These are phyloP conservation scores for Watsonalla binaria DNA, from an alignment of 2,888 invertebrate genomes.

Conservation along the genomic window DNA sequence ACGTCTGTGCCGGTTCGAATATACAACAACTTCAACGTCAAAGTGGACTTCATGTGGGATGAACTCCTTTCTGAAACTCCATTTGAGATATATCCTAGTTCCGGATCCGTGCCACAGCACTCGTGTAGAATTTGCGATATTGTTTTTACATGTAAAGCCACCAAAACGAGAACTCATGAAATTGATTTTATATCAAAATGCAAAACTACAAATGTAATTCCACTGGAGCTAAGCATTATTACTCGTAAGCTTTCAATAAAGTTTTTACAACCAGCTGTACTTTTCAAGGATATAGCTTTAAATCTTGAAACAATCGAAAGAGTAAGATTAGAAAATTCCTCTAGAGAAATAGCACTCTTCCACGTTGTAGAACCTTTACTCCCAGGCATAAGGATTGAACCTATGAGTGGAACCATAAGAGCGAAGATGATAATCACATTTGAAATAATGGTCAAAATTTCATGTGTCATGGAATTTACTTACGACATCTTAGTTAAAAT, in stretches of 20 bases:
- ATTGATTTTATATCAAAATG: constrained; percentile 45
- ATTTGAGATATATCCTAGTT: constrained; percentile 54
- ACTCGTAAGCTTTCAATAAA: constrained; percentile 63
- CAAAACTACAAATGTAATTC: constrained; percentile 27
- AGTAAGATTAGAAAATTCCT: constrained; percentile 72
- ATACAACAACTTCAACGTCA: constrained; percentile 54
- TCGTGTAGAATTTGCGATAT: constrained; percentile 58
- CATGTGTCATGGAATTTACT: constrained; percentile 58
- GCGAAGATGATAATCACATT: constrained; percentile 71
- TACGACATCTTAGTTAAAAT: constrained; percentile 61
- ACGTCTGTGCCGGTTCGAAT: constrained; percentile 59
- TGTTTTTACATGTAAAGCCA: constrained; percentile 45
- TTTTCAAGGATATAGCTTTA: constrained; percentile 62
- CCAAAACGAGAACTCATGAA: constrained; percentile 62
- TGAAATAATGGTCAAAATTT: constrained; percentile 59
- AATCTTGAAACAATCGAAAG: constrained; percentile 59
- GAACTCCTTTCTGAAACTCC: constrained; percentile 49
- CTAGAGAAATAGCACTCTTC: constrained; percentile 72
- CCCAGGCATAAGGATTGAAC: constrained; percentile 69
- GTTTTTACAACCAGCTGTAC: constrained; percentile 50
- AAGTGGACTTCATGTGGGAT: constrained; percentile 51
- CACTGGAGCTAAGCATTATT: constrained; percentile 53
- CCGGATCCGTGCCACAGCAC: constrained; percentile 48
- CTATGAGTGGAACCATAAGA: constrained; percentile 69
- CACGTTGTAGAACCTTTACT: constrained; percentile 68